Base-by-base conservation (phyloP, 2,113 vertebrate species). In the Sclerurus mexicanus region DNA sequence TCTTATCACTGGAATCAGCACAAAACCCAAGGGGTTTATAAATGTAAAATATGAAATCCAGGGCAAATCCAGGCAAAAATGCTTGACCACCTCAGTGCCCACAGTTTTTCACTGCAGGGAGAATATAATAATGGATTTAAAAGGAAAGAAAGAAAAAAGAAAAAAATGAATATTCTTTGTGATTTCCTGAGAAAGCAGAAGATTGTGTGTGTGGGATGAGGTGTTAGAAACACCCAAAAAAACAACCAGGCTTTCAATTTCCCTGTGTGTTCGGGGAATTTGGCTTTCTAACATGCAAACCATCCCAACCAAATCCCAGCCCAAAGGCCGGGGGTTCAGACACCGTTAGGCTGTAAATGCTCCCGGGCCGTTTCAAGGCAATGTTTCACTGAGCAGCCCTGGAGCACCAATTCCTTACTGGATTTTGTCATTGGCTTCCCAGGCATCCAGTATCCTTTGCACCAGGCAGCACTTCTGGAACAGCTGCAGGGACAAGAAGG, bases 401-500 rank as follows among this genome's bases (percentile, higher is more conserved):
- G 6, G n/a, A 44, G 17, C 15, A 28, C 33, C 1, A 47, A 16
- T 3, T 21, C 56, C 99, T 98, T 98, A 99, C 99, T 99, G 99
- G 91, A 99, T 99, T 96, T 98, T 98, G 96, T 99, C 99, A 7
- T 99, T 99, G 95, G 99, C 98, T 95, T 99, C 99, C 99, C 99
- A 99, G 90, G 99, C 99, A 19, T 99, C 98, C 86, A 99, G 90
- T 97, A 99, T 99, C 97, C 99, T 99, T 88, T 99, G 99, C 66
- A 99, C 98, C 91, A 99, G 92, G 76, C 97, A 98, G 97, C 99
- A 99, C 74, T 98, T 98, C 98, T 99, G 99, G 97, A 99, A 99
- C 64, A 99, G 98, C 99, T 99, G 86, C 9, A 46, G 64, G 39
- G 1, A 9, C 14, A 39, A 40, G 2, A 58, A 13, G 23, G 44